Evolutionary conservation across 92 coral and sea anemone genomes (phyloP), one percentile per base, ranked within the genome.

Genomic region (Phymanthus crucifer): DNA sequence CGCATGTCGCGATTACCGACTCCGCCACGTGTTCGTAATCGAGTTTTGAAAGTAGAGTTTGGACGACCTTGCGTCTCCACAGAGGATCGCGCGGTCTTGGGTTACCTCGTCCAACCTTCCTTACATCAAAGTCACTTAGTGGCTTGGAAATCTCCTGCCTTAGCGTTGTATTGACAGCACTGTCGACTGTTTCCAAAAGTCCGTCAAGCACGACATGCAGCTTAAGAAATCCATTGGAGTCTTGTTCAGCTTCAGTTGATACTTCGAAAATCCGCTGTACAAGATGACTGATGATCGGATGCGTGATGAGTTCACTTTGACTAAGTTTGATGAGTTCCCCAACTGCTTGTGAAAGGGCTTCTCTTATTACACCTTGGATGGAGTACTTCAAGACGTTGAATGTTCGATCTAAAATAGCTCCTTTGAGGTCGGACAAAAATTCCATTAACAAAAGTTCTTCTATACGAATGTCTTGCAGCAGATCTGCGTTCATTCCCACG

Each of bases 1-100:
- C 83, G 65, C 86, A 80, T 27, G 85, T 67, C 24, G 32, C 70
- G 38, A 78, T 74, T 8, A 84, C 58, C 7, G 89, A 54, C 21
- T 43, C 43, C 0, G 88, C 72, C 32, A 88, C 74, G 13, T 46
- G 74, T 11, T 72, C 29, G 40, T 29, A 50, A 78, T 75, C 80
- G 18, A 88, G 76, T 64, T 84, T 84, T 24, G 89, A 80, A 21
- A 80, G 31, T 9, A 88, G 46, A 3, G 84, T 37, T 70, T 84
- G 84, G 13, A 76, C 78, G 21, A 84, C 81, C 54, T 84, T 84
- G 40, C 91, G 86, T 76, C 91, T 61, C 86, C 86, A 82, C 6
- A 65, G 69, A 29, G 71, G 35, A 26, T 83, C 82, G 2, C 80
- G 37, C 10, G 81, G 82, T 56, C 83, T 75, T 34, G 77, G 80